Base-by-base conservation (phyloP, 2,888 invertebrate species). In the Leucania comma region DNA sequence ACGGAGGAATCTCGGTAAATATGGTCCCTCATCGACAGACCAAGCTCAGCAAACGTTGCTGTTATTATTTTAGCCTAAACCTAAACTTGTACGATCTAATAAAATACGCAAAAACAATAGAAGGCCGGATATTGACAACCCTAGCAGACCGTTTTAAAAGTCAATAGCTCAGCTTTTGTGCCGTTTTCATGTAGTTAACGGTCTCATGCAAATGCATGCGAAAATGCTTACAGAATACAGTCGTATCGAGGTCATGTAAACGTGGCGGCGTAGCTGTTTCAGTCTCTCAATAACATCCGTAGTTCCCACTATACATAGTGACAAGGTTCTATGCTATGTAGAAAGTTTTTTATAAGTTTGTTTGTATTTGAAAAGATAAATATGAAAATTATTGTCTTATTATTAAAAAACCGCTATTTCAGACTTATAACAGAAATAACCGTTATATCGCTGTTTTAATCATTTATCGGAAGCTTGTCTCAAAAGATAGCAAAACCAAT, bases 121-220 rank as follows among this genome's bases (percentile, higher is more conserved):
- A 42, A 56, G 22, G 17, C 51, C 48, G 54, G 63, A 68, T 38
- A 50, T 32, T 69, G 80, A 17, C 80, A 78, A 68, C 84, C 81
- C 82, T 79, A 76, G 54, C 70, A 54, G 60, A 66, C 78, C 73
- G 72, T 84, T 87, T 87, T 82, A 72, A 86, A 85, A 87, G 86
- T 87, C 87, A 87, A 87, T 81, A 83, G 81, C 81, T 79, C 67
- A 76, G 78, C 72, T 75, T 78, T 83, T 76, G 77, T 79, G 78
- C 82, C 75, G 82, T 82, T 88, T 88, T 85, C 80, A 80, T 81
- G 80, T 80, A 71, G 84, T 81, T 87, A 89, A 89, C 89, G 87
- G 88, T 84, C 62, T 68, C 79, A 80, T 83, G 86, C 76, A 79
- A 85, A 87, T 86, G 82, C 78, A 84, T 85, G 75, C 81, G 80